Evolutionary conservation across 2,113 vertebrate genomes (phyloP).

Genomic region (Podocnemis expansa): DNA sequence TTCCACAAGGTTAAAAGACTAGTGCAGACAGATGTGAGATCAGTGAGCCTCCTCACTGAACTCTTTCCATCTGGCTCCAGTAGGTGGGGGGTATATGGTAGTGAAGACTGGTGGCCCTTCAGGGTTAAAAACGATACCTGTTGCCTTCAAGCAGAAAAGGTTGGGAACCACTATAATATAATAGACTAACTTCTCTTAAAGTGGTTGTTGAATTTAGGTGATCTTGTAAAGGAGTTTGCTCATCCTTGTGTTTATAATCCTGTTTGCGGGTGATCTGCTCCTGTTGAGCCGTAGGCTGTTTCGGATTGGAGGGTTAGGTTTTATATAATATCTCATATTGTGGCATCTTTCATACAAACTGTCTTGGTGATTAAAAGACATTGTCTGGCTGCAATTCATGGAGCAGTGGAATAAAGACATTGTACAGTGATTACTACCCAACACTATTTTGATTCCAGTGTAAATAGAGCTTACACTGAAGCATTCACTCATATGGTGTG

Average conservation of each 20-base stretch:
- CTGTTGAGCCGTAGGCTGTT: not conserved
- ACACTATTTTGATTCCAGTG: accelerated
- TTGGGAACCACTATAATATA: no score
- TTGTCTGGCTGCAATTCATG: not conserved
- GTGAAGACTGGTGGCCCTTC: no score
- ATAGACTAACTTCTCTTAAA: not conserved
- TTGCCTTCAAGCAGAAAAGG: no score
- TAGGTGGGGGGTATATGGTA: no score
- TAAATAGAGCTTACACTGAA: not conserved
- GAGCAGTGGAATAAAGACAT: accelerated
- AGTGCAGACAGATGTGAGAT: no score
- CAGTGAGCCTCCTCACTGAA: no score
- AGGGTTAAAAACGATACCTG: no score
- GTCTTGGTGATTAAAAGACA: not conserved
- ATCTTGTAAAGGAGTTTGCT: not conserved
- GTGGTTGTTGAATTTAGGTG: not conserved
- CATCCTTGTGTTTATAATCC: not conserved
- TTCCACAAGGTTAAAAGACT: no score
- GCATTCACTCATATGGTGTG: not conserved
- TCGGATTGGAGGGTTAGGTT: not conserved
- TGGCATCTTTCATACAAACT: not conserved
- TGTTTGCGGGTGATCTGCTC: not conserved
- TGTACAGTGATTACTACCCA: not conserved
- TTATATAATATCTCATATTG: not conserved
- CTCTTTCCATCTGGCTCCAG: no score